Percentiles rank a stretch among this genome's conserved stretches.
Conservation (phyloP, 1,140 invertebrate species). For the Pinna nobilis region DNA sequence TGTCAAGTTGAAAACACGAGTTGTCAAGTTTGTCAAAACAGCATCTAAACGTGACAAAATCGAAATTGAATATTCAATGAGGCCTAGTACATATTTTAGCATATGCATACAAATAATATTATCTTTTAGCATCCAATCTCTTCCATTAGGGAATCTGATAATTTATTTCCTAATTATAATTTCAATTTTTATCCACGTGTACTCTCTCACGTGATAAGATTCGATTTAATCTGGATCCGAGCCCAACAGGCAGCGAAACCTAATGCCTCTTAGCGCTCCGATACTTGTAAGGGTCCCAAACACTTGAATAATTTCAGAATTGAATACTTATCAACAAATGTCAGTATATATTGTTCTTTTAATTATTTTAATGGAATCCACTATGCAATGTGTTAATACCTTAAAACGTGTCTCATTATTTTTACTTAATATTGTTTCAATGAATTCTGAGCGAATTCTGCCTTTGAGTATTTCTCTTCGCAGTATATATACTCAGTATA, state of each 20-base stretch:
- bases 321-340: too few species aligned
- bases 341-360: too few species aligned
- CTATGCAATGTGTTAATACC: too few species aligned
- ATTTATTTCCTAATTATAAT: not conserved
- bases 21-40: constrained; percentile 23
- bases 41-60: constrained; percentile 33
- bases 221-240: too few species aligned
- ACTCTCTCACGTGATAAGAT: too few species aligned
- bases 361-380: too few species aligned
- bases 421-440: too few species aligned
- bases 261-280: too few species aligned
- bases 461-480: not conserved
- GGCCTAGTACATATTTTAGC: not conserved
- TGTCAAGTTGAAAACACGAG: constrained; percentile 36
- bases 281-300: too few species aligned
- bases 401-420: too few species aligned
- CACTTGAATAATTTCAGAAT: too few species aligned
- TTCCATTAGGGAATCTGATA: not conserved
- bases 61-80: not conserved
- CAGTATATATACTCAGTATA: not conserved
- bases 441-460: not conserved
- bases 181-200: not conserved
- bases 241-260: too few species aligned
- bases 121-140: not conserved
- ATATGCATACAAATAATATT: not conserved